These are phyloP conservation scores for Syrphus vitripennis DNA, from an alignment of 2,888 invertebrate species.

Conservation along the genomic window DNA sequence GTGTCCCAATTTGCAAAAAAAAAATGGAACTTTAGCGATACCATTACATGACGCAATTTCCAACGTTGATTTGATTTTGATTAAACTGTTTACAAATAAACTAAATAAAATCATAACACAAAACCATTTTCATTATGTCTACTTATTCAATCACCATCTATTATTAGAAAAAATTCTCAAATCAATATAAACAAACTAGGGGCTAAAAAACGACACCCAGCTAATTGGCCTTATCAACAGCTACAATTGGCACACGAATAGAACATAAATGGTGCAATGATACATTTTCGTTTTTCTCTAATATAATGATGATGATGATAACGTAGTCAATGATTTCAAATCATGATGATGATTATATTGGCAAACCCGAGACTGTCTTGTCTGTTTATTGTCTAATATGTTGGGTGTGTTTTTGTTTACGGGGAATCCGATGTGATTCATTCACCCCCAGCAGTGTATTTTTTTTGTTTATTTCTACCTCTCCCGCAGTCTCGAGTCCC, in stretches of 20 bases:
- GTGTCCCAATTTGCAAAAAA: conserved; percentile 20
- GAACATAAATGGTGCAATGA: conserved; percentile 14
- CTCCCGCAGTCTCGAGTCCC: conserved; percentile 2
- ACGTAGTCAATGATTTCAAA: conserved; percentile 28
- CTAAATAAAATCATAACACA: neutral
- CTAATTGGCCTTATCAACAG: conserved; percentile 26
- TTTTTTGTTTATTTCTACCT: conserved; percentile 1
- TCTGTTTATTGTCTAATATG: conserved; percentile 23
- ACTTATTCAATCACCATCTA: conserved; percentile 24
- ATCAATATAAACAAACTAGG: conserved; percentile 2
- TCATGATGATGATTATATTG: conserved; percentile 6
- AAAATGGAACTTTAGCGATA: neutral
- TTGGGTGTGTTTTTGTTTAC: conserved; percentile 26
- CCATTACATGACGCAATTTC: neutral
- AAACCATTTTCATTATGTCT: neutral
- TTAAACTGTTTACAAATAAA: conserved; percentile 23
- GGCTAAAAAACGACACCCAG: neutral
- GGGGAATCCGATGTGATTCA: conserved; percentile 68
- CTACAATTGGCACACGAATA: neutral
- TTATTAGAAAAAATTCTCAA: conserved; percentile 30
- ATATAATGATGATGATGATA: too few relatives aligned
- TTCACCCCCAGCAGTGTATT: conserved; percentile 35
- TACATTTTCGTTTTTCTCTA: conserved; percentile 10
- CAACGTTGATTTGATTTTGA: neutral
- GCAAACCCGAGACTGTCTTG: conserved; percentile 11